Evolutionary conservation across 35 echinoderm and acorn worm species (phyloP).

Genomic region (Ptychodera flava): DNA sequence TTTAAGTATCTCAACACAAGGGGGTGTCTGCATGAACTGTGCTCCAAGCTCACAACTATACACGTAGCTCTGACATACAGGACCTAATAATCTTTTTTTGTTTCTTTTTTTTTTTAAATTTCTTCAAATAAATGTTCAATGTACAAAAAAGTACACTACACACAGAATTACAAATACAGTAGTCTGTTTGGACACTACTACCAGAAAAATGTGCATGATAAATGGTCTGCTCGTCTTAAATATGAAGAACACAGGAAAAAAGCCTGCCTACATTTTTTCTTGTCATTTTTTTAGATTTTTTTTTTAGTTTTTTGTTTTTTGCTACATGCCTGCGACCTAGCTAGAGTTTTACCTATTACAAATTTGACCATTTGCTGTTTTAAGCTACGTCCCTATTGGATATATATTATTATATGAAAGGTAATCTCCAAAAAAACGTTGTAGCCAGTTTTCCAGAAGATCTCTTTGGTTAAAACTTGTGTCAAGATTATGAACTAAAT

Average conservation of each 20-base stretch:
- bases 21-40: not conserved
- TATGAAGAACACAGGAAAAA: not conserved
- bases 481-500: not conserved
- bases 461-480: not conserved
- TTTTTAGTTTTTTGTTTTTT: no score
- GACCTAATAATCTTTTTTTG: no score
- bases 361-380: not conserved
- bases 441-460: not conserved
- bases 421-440: not conserved
- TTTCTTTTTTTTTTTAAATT: not conserved
- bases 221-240: not conserved
- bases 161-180: slow-evolving; percentile 1
- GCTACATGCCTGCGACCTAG: not conserved
- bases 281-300: no score
- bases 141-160: not conserved
- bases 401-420: not conserved
- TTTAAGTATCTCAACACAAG: not conserved
- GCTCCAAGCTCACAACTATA: not conserved
- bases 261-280: not conserved
- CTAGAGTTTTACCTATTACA: not conserved
- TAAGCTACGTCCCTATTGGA: not conserved
- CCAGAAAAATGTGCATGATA: slow-evolving; percentile 1
- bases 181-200: not conserved
- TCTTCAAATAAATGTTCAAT: not conserved
- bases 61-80: not conserved